Evolutionary conservation across 2,888 invertebrate species (phyloP).

Genomic region (Drosophila neonasuta): DNA sequence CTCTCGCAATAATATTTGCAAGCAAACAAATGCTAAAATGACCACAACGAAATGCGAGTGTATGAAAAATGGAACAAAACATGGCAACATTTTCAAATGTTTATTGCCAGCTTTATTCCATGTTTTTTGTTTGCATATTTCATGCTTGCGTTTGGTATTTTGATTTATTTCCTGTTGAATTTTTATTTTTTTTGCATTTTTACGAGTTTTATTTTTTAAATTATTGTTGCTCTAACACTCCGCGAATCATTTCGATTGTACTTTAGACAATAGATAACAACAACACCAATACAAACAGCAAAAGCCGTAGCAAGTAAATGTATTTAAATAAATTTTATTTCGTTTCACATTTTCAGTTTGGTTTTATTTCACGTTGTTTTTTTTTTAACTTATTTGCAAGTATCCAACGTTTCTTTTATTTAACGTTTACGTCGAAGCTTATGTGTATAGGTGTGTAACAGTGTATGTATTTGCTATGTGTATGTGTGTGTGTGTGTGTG

Average conservation of each 20-base stretch:
- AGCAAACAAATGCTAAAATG: conserved; percentile 6
- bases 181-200: neutral
- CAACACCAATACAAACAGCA: neutral
- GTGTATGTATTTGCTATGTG: conserved; percentile 6
- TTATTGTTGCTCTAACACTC: conserved; percentile 5
- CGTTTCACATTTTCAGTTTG: conserved; percentile 11
- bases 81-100: conserved; percentile 27
- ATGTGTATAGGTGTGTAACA: conserved; percentile 13
- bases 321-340: conserved; percentile 40
- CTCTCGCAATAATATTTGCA: too few species aligned
- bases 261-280: conserved; percentile 6
- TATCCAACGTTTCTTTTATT: conserved; percentile 46
- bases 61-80: neutral
- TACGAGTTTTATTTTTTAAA: neutral
- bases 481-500: conserved; percentile 17
- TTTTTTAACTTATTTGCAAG: conserved; percentile 24
- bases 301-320: conserved; percentile 23
- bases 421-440: conserved; percentile 18
- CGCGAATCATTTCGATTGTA: conserved; percentile 22
- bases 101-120: conserved; percentile 16
- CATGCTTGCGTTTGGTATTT: neutral
- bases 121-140: conserved; percentile 5
- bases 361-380: neutral
- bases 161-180: neutral
- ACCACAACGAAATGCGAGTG: neutral